Evolutionary conservation across 2,797 vertebrate genomes (phyloP), one percentile per base, ranked within the genome.

Genomic region (Danio tinwini): DNA sequence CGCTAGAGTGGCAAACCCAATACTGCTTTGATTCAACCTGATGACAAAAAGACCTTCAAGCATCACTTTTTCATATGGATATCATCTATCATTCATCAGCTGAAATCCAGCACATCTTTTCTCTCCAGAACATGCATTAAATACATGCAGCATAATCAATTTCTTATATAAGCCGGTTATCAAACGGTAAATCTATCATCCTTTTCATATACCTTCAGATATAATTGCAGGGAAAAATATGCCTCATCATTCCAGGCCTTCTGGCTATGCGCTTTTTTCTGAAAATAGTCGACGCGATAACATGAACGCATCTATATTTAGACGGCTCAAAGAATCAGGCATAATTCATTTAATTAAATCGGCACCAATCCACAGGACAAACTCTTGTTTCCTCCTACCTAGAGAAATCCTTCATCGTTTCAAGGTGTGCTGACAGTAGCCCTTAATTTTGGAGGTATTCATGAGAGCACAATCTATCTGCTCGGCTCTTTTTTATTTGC

Each of bases 381-480:
- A 58, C 70, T 76, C 59, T 81, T 83, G 72, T 83, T 77, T 79
- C 61, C 55, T 72, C 55, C 82, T 81, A 80, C 67, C 83, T 63
- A 19, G 80, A 84, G 59, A 87, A 85, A 89, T 88, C 84, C 81
- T 86, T 89, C 81, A 84, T 87, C 83, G 82, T 92, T 84, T 88
- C 81, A 58, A 87, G 88, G 84, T 91, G 91, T 86, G 89, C 88
- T 88, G 88, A 89, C 87, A 81, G 85, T 84, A 86, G 86, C 84
- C 89, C 86, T 88, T 92, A 90, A 91, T 92, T 92, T 86, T 86
- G 83, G 85, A 91, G 89, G 87, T 91, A 90, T 93, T 92, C 89
- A 90, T 86, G 89, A 88, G 88, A 87, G 85, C 85, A 88, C 86
- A 88, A 90, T 92, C 87, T 91, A 80, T 91, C 87, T 87, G 83